Evolutionary conservation across 2,888 invertebrate genomes (phyloP).

Genomic region (Lasioglossum figueresi): DNA sequence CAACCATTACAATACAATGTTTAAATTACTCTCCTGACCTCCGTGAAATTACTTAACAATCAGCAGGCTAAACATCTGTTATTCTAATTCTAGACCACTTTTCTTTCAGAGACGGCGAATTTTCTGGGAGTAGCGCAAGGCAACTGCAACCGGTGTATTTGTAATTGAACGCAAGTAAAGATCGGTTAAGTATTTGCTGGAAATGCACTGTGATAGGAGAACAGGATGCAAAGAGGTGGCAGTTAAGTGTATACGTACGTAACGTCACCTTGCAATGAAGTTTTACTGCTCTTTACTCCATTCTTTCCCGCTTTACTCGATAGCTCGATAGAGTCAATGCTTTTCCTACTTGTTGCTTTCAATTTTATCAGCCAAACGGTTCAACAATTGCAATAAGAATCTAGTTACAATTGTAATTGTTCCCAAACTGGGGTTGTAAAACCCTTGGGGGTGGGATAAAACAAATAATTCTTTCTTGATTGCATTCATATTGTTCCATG

Average conservation of each 20-base stretch:
- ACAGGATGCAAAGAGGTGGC: constrained; percentile 39
- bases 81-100: not conserved
- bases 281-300: constrained; percentile 7
- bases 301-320: not conserved
- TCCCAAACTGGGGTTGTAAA: not conserved
- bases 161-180: constrained; percentile 34
- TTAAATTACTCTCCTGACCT: not conserved
- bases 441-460: not conserved
- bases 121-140: not conserved
- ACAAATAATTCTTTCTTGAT: not conserved
- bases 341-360: not conserved
- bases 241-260: constrained; percentile 24
- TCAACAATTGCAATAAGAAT: not conserved
- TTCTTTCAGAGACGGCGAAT: not conserved
- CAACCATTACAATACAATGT: not conserved
- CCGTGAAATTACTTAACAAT: not conserved
- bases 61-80: not conserved
- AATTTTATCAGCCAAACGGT: not conserved
- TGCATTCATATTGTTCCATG: not conserved
- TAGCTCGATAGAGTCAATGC: not conserved
- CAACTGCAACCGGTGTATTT: not conserved
- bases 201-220: constrained; percentile 63
- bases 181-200: constrained; percentile 59
- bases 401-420: not conserved
- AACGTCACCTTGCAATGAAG: constrained; percentile 10